Conservation (phyloP, 2,113 vertebrate genomes). For the Petroica traversi region DNA sequence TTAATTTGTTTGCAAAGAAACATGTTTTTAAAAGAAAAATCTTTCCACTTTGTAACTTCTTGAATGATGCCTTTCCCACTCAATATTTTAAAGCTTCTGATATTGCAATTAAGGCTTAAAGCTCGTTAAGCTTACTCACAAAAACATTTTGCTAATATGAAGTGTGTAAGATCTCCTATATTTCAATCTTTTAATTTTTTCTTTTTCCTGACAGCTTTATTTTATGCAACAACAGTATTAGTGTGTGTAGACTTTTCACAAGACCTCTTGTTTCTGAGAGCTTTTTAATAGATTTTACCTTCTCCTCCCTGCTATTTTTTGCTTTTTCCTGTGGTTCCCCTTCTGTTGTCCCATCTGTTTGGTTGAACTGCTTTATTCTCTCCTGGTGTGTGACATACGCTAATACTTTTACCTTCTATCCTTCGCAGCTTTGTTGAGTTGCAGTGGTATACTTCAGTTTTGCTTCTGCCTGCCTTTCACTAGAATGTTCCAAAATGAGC, state of each 20-base stretch:
- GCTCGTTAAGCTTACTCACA: background rate
- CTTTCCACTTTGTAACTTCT: background rate
- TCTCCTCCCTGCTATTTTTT: slow-evolving; percentile 1
- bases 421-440: background rate
- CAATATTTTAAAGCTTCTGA: background rate
- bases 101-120: background rate
- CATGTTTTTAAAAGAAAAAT: background rate
- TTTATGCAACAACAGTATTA: background rate
- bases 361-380: background rate
- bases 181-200: background rate
- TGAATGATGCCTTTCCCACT: background rate
- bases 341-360: slow-evolving; percentile 58
- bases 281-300: slow-evolving; percentile 38
- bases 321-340: slow-evolving; percentile 33
- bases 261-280: slow-evolving; percentile 2
- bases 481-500: background rate
- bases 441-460: background rate
- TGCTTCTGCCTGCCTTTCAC: background rate
- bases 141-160: background rate
- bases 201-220: background rate
- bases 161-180: background rate
- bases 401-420: background rate
- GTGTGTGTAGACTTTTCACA: background rate
- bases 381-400: background rate
- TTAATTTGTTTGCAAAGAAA: background rate